These are phyloP conservation scores for Myopa testacea DNA, from an alignment of 2,888 invertebrate species.

Conservation along the genomic window DNA sequence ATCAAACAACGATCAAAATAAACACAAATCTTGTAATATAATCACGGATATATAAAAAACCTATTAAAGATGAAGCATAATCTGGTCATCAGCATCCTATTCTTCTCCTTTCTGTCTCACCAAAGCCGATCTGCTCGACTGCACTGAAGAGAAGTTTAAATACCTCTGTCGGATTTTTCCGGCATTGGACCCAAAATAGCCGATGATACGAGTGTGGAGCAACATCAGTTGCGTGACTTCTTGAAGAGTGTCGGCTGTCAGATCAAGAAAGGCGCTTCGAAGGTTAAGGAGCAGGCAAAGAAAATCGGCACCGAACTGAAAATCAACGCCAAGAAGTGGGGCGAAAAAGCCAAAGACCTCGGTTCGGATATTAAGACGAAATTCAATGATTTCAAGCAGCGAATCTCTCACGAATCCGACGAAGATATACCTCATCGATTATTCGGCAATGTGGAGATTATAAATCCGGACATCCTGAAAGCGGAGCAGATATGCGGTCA, in stretches of 20 bases:
- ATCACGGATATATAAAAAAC: neutral
- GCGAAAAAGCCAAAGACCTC: slow-evolving; percentile 59
- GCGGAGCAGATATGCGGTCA: slow-evolving; percentile 64
- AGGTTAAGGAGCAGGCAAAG: slow-evolving; percentile 60
- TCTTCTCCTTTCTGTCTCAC: slow-evolving; percentile 43
- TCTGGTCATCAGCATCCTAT: slow-evolving; percentile 42
- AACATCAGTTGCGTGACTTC: slow-evolving; percentile 57
- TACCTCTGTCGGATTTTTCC: slow-evolving; percentile 50
- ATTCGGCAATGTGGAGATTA: slow-evolving; percentile 60
- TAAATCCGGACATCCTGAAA: slow-evolving; percentile 61
- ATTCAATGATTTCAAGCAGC: slow-evolving; percentile 60
- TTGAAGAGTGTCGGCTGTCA: slow-evolving; percentile 62
- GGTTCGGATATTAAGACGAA: slow-evolving; percentile 59
- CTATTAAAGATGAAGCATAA: slow-evolving; percentile 49
- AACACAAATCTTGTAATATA: too few relatives aligned
- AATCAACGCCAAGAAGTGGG: slow-evolving; percentile 60
- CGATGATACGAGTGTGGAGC: slow-evolving; percentile 50
- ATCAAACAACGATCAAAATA: too few relatives aligned
- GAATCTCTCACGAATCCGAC: slow-evolving; percentile 48
- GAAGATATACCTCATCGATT: slow-evolving; percentile 54
- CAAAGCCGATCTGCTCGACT: slow-evolving; percentile 58
- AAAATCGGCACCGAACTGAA: slow-evolving; percentile 59
- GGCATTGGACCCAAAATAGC: slow-evolving; percentile 51
- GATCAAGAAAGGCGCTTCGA: slow-evolving; percentile 59
- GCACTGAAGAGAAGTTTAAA: slow-evolving; percentile 56